phyloP scores from a whole-genome alignment of 2,797 vertebrate species.

The Botia almorhae region DNA sequence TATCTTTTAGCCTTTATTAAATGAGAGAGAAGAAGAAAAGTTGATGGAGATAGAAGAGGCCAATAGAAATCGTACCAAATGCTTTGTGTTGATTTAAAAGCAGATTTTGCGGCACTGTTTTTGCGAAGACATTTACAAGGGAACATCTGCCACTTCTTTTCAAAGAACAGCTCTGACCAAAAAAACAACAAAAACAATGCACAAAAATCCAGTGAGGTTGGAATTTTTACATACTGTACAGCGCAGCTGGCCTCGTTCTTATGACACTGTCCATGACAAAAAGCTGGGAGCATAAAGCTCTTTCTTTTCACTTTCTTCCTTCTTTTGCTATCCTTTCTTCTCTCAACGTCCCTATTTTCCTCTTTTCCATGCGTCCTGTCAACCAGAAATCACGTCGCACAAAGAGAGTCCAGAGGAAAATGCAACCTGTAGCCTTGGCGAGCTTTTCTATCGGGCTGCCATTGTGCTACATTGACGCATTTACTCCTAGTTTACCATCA shows the following conservation, averaged over 20 bases:
- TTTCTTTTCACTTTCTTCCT: slow-evolving; percentile 44
- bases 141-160: not conserved
- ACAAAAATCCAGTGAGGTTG: not conserved
- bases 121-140: not conserved
- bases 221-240: not conserved
- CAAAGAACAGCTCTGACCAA: not conserved
- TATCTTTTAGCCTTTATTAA: not conserved
- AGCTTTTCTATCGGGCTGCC: slow-evolving; percentile 9
- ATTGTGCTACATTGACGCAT: slow-evolving; percentile 44
- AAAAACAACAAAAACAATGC: not conserved
- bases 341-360: slow-evolving; percentile 6
- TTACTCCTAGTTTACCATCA: slow-evolving; percentile 45
- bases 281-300: slow-evolving; percentile 1
- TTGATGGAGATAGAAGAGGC: too few species aligned
- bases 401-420: slow-evolving; percentile 44
- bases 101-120: not conserved
- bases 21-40: too few species aligned
- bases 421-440: slow-evolving; percentile 49
- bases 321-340: slow-evolving; percentile 8
- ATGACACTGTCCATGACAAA: slow-evolving; percentile 1
- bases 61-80: too few species aligned
- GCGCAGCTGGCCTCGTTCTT: not conserved
- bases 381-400: slow-evolving; percentile 47
- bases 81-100: too few species aligned
- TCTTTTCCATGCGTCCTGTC: slow-evolving; percentile 36